Evolutionary conservation across 2,888 invertebrate genomes (phyloP), one percentile per base, ranked within the genome.

Genomic region (Smittia sp.): DNA sequence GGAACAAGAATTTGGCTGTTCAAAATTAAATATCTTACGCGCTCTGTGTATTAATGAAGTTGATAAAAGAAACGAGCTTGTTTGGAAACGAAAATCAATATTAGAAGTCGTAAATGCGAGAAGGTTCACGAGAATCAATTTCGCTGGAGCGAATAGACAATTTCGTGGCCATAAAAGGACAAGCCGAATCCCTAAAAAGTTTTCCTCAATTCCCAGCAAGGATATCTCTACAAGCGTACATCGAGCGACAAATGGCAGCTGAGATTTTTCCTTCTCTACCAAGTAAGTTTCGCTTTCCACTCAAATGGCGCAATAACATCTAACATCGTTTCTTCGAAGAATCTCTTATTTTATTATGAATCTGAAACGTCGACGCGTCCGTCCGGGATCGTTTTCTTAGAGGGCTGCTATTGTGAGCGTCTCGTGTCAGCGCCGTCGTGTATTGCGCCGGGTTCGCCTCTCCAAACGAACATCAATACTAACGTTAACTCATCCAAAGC

Each of bases 321-420:
- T n/a, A n/a, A 39, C 65, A 6, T 25, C 25, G 15, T 83, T 78
- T 79, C 81, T 73, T 79, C 83, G 75, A 88, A 95, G 92, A 96
- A 96, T 83, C 83, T 95, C 78, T 83, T 96, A 77, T 95, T 95
- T 83, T 95, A 95, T 85, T 95, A 93, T 83, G 95, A 96, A 79
- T 90, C 89, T 70, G 94, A 95, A 79, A 86, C 87, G 78, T 89
- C 89, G 77, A 85, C 86, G 20, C 85, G 91, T 38, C 94, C 94
- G 0, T 91, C 92, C 0, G 95, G 95, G 0, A 89, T 94, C 18
- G 86, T 95, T 22, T 85, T 95, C 76, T 84, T 96, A 72, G 96
- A 96, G 80, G 95, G 95, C 0, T 93, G 93, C 77, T 95, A 94
- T 84, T 92, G 93, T 80, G 92, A 93, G 80, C 82, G 91, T 46